Evolutionary conservation across 2,888 invertebrate genomes (phyloP).

Genomic region (Metacarcinus magister): DNA sequence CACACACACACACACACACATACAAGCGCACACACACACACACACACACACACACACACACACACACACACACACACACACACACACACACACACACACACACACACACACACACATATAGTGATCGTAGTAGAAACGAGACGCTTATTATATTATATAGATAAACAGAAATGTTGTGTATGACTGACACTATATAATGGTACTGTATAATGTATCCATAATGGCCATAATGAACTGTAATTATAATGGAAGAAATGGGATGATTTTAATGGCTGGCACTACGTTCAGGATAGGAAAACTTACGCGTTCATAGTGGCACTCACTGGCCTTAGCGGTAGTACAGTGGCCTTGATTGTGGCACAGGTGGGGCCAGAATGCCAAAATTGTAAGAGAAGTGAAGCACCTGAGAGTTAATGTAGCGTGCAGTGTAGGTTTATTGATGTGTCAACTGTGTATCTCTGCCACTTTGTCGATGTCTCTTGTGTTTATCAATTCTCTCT

Average conservation of each 20-base stretch:
- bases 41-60: conserved; percentile 60
- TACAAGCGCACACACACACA: conserved; percentile 30
- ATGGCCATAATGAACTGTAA: too few relatives aligned
- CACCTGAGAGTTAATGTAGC: background rate
- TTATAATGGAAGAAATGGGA: too few relatives aligned
- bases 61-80: conserved; percentile 59
- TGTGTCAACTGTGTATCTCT: background rate
- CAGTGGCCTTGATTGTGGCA: conserved; percentile 19
- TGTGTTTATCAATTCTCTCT: background rate
- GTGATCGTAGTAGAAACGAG: background rate
- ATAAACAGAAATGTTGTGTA: background rate
- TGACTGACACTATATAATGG: background rate
- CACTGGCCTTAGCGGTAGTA: background rate
- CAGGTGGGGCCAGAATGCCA: background rate
- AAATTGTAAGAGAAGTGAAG: background rate
- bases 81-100: conserved; percentile 27
- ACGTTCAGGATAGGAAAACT: too few relatives aligned
- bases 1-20: conserved; percentile 9
- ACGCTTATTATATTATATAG: background rate
- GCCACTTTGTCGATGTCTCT: background rate
- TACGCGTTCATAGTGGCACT: too few relatives aligned
- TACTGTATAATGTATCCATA: too few relatives aligned
- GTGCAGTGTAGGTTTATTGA: background rate
- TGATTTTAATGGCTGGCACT: too few relatives aligned
- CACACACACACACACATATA: conserved; percentile 52